These are phyloP conservation scores for Archilochus colubris DNA, from an alignment of 2,113 vertebrate species.

Conservation along the genomic window DNA sequence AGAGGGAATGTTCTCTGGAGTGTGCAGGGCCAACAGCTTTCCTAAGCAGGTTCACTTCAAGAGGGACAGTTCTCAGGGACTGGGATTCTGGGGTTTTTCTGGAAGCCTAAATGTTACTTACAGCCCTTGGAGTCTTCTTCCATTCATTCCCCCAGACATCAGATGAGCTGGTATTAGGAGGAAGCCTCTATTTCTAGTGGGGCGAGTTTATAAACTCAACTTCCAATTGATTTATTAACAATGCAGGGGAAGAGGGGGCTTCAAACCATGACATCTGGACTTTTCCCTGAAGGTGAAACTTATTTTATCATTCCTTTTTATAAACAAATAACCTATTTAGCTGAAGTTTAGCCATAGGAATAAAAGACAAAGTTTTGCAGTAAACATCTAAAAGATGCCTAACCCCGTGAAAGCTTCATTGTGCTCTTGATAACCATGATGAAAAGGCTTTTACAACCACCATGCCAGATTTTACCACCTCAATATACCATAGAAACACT, in stretches of 20 bases:
- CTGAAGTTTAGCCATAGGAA: background rate
- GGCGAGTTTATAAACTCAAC: background rate
- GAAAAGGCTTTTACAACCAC: background rate
- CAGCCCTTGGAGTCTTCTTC: background rate
- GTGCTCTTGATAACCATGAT: background rate
- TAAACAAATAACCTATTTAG: background rate
- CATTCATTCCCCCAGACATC: fast-evolving
- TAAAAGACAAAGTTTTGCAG: background rate
- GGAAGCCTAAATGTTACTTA: background rate
- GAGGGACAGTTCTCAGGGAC: background rate
- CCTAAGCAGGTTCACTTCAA: background rate
- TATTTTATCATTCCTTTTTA: background rate
- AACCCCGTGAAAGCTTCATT: background rate
- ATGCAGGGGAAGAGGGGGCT: background rate
- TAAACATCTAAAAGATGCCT: background rate
- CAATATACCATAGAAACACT: background rate
- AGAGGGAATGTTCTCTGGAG: background rate
- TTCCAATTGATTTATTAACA: slow-evolving; percentile 6
- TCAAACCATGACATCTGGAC: background rate
- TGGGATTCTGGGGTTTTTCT: background rate
- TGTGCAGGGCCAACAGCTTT: background rate
- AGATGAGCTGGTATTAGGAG: background rate
- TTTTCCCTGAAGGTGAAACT: background rate
- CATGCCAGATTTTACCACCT: background rate
- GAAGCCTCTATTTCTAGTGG: background rate